Evolutionary conservation across 2,797 vertebrate genomes (phyloP), one percentile per base, ranked within the genome.

Genomic region (Rhynchonycteris naso): DNA sequence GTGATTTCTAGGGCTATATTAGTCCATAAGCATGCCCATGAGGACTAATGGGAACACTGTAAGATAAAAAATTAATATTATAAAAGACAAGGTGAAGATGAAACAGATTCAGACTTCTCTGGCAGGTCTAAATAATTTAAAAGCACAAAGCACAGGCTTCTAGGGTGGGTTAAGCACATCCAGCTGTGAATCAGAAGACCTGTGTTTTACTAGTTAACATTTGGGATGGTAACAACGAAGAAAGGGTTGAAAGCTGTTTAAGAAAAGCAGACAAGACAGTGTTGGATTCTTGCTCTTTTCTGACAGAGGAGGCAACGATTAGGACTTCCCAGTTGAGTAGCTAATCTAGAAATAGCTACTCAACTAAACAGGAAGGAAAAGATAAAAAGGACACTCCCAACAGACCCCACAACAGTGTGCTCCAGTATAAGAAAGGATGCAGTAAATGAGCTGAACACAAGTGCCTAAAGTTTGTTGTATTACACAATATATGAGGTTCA

Each of bases 111-210:
- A 97, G 95, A 98, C 97, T 97, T 98, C 90, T 96, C 97, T 98
- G 90, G 86, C 97, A 97, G 71, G 92, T 97, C 96, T 98, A 98
- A 98, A 98, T 98, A 98, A 98, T 98, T 98, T 96, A 98, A 97
- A 97, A 98, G 95, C 97, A 97, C 85, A 98, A 98, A 98, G 97
- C 96, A 96, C 92, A 95, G 88, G 85, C 96, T 97, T 92, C 95
- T 97, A 96, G 96, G 97, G 96, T 0, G 24, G 96, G 96, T 97
- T 97, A 98, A 98, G 93, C 83, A 96, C 63, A 97, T 94, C 96
- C 93, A 97, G 81, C 96, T 98, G 93, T 97, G 97, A 98, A 93
- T 96, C 90, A 93, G 85, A 95, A 96, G 96, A 97, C 93, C 90
- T 86, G 12, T 22, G 4, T 95, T 97, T 96, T 96, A 95, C n/a